A percentile compares a stretch with the other conserved stretches of the same genome.
Evolutionary conservation across 1,140 invertebrate genomes (phyloP).

Genomic region (Heliothis subflexa): DNA sequence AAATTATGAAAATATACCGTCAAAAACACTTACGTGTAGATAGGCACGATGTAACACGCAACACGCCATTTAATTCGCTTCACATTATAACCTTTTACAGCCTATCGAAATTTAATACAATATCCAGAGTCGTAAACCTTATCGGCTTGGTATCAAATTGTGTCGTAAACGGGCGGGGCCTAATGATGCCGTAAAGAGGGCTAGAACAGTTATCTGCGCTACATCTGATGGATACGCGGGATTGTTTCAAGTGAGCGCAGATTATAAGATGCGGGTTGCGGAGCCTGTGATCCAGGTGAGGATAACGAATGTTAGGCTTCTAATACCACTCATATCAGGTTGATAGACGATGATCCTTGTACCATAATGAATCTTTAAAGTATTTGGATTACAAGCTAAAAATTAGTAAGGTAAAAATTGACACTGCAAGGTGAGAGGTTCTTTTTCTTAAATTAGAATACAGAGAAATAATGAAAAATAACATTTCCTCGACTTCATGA

Average conservation of each 20-base stretch:
- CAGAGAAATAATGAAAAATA: too few species aligned
- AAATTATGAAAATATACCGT: neutral
- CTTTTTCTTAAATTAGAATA: too few species aligned
- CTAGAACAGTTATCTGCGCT: neutral
- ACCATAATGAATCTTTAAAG: too few species aligned
- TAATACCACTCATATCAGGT: too few species aligned
- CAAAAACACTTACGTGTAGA: neutral
- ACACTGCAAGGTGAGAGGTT: too few species aligned
- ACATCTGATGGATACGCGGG: too few species aligned
- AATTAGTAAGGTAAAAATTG: too few species aligned
- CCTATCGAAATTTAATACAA: slow-evolving; percentile 35
- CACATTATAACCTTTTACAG: slow-evolving; percentile 23
- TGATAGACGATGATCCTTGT: too few species aligned
- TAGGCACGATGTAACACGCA: neutral
- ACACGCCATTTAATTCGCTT: slow-evolving; percentile 9
- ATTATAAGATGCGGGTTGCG: neutral
- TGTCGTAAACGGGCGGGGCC: slow-evolving; percentile 14
- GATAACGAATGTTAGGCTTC: neutral
- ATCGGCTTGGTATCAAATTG: slow-evolving; percentile 28
- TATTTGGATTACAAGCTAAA: too few species aligned
- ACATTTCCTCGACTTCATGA: too few species aligned
- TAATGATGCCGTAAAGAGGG: slow-evolving; percentile 26
- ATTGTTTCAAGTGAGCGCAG: neutral
- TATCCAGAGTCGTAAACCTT: slow-evolving; percentile 22
- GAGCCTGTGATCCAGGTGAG: neutral